Conservation (phyloP, 2,113 vertebrate genomes). For the Galeopterus variegatus region DNA sequence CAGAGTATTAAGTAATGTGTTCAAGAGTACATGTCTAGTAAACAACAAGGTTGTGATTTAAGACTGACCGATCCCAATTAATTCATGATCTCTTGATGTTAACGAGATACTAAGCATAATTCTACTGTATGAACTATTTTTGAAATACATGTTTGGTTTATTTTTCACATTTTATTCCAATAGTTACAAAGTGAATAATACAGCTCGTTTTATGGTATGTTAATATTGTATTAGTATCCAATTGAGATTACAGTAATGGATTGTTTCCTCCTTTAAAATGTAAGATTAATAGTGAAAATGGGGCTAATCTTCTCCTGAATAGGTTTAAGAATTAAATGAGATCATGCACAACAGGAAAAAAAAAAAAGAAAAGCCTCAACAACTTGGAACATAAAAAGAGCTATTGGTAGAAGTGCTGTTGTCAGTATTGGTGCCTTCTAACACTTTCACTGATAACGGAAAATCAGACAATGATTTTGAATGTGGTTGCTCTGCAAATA, state of each 20-base stretch:
- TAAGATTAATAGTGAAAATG: neutral
- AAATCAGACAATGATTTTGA: neutral
- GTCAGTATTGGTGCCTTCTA: neutral
- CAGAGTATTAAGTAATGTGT: neutral
- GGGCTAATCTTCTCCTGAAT: neutral
- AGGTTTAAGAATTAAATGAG: conserved; percentile 41
- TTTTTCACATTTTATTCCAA: conserved; percentile 15
- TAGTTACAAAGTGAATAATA: neutral
- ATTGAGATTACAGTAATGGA: neutral
- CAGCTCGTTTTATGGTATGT: neutral
- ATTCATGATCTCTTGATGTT: neutral
- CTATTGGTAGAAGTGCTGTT: neutral
- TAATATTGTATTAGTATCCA: neutral
- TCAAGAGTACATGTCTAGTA: neutral
- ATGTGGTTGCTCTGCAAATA: neutral
- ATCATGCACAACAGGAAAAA: neutral
- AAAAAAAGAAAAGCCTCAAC: neutral
- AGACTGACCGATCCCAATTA: neutral
- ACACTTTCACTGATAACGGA: neutral
- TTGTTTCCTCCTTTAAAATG: neutral
- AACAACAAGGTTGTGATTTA: neutral
- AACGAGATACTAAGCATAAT: neutral
- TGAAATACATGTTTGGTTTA: neutral
- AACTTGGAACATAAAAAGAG: neutral
- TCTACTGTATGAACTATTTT: neutral